Evolutionary conservation across 2,113 vertebrate genomes (phyloP), one percentile per base, ranked within the genome.

Genomic region (Pontoporia blainvillei): DNA sequence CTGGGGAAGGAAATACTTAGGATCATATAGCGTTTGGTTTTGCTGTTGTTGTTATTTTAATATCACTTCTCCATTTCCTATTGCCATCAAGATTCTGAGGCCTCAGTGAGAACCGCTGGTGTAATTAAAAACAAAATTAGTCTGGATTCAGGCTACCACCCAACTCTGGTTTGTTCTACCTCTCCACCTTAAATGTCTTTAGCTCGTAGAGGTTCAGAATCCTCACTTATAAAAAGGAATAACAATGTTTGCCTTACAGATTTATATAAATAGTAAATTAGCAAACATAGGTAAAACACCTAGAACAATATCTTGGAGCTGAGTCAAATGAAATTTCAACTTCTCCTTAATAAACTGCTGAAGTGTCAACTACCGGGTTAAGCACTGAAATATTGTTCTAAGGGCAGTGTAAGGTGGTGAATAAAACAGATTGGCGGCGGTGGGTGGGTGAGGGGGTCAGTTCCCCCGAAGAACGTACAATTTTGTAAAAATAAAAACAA

Each of bases 401-500:
- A 96, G 57, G 13, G 34, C 46, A 84, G 3, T 59, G 2, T 76
- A 71, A 90, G 18, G 23, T 90, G 54, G 25, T 59, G 44, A 71
- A 71, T 49, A 95, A 54, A 85, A 90, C 17, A 91, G 20, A 76
- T 13, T 17, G 15, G 52, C 15, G 15, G 52, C 5, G 15, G 52
- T 52, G 52, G 14, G 78, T 8, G 46, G 46, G 46, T 8, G 29
- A 29, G 44, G 1, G 71, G 1, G 8, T 21, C 61, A 93, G 13
- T 57, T 90, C 44, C 64, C 84, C 12, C 88, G 88, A 88, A 93
- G 59, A 95, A 85, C 15, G 54, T 41, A 69, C 0, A 76, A 52
- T 86, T 91, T 86, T 92, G 67, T 86, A 20, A 92, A 18, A 93
- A 88, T 91, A 69, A 90, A 96, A 92, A 95, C 25, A 83, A 91